A percentile compares a stretch with the other conserved stretches of the same genome.
Conservation (phyloP, 2,888 invertebrate species). For the Rhorus exstirpatorius region DNA sequence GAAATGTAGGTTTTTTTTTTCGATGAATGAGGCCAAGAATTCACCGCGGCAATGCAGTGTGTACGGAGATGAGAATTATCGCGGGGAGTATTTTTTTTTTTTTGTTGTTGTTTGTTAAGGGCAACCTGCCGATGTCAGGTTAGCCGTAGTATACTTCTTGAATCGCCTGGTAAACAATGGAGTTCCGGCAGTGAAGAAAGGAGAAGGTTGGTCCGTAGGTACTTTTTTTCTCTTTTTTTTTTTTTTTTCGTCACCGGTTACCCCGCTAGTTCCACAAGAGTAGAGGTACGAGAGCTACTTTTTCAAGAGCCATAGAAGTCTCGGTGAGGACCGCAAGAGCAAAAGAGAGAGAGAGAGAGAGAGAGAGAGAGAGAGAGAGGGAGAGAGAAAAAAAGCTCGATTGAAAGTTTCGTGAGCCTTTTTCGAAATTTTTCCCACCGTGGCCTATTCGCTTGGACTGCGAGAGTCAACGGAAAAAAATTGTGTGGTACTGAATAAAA, state of each 20-base stretch:
- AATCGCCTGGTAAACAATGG: constrained; percentile 60
- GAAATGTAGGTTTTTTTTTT: neutral
- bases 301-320: constrained; percentile 57
- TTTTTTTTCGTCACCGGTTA: constrained; percentile 46
- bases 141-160: constrained; percentile 42
- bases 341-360: constrained; percentile 19
- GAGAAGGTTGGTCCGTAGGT: constrained; percentile 58
- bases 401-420: constrained; percentile 50
- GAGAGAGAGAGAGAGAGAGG: constrained; percentile 21
- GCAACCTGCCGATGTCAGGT: constrained; percentile 47
- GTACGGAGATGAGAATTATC: constrained; percentile 2
- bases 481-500: too few species aligned
- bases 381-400: constrained; percentile 18
- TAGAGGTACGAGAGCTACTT: constrained; percentile 52
- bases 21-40: constrained; percentile 7
- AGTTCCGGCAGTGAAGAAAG: constrained; percentile 37
- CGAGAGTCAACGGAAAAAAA: constrained; percentile 14
- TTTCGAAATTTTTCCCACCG: constrained; percentile 46
- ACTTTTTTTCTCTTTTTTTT: constrained; percentile 62
- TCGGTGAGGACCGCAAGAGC: neutral
- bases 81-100: constrained; percentile 34
- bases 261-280: constrained; percentile 17
- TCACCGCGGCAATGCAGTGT: neutral
- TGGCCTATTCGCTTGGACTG: neutral
- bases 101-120: constrained; percentile 14